A percentile compares a stretch with the other conserved stretches of the same genome.
phyloP scores from a whole-genome alignment of 2,113 vertebrate genomes.

The Callionymus lyra region DNA sequence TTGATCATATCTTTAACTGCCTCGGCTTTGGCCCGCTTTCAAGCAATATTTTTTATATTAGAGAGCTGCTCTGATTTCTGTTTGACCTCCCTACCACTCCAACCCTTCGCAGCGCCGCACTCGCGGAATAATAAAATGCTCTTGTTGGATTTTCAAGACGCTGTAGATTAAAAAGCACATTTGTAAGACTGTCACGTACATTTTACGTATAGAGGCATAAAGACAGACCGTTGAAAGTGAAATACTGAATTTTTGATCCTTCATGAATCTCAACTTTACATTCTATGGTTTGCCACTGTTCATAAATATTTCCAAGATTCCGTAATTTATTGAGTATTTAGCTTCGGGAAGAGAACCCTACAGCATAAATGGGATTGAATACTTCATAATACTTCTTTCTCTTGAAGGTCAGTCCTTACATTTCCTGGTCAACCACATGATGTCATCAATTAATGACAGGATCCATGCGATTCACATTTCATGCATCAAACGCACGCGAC shows the following conservation, averaged over 20 bases:
- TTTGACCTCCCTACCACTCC: conserved; percentile 39
- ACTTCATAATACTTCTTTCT: conserved; percentile 13
- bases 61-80: conserved; percentile 39
- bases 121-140: conserved; percentile 30
- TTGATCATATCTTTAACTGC: conserved; percentile 31
- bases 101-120: conserved; percentile 14
- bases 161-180: conserved; percentile 17
- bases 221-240: conserved; percentile 6
- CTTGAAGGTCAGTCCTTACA: conserved; percentile 20
- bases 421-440: conserved; percentile 16
- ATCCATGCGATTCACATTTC: conserved; percentile 23
- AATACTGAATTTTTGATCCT: background rate
- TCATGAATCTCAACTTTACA: conserved; percentile 25
- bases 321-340: conserved; percentile 8
- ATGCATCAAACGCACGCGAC: conserved; percentile 28
- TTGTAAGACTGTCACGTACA: conserved; percentile 18
- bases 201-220: conserved; percentile 23
- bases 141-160: conserved; percentile 23
- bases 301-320: conserved; percentile 12
- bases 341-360: conserved; percentile 7
- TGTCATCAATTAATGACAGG: conserved; percentile 13
- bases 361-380: conserved; percentile 17
- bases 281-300: conserved; percentile 12
- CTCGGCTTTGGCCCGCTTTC: conserved; percentile 29
- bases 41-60: conserved; percentile 45